These are phyloP conservation scores for Xestia sexstrigata DNA, from an alignment of 2,888 invertebrate genomes.

Conservation along the genomic window DNA sequence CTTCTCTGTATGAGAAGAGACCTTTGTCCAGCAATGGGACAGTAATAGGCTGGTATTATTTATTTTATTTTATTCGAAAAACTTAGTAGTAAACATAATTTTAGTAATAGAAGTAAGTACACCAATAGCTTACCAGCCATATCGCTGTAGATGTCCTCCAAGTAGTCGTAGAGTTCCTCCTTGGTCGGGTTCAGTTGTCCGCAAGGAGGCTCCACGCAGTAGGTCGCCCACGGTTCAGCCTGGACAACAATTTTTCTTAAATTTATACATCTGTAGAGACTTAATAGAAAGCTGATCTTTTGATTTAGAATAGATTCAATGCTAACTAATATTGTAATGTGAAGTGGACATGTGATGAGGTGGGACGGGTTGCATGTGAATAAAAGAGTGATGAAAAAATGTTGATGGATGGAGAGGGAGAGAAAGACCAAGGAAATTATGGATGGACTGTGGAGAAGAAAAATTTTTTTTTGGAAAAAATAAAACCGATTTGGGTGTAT, in stretches of 20 bases:
- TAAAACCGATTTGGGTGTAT: too few relatives aligned
- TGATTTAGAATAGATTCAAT: not conserved
- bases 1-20: too few relatives aligned
- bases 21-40: too few relatives aligned
- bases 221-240: constrained; percentile 93
- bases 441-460: too few relatives aligned
- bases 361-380: too few relatives aligned
- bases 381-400: too few relatives aligned
- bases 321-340: not conserved
- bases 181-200: constrained; percentile 95
- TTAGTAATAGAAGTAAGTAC: not conserved
- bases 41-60: too few relatives aligned
- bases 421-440: too few relatives aligned
- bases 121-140: constrained; percentile 90
- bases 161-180: constrained; percentile 92
- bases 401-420: too few relatives aligned
- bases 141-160: constrained; percentile 94
- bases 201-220: constrained; percentile 96
- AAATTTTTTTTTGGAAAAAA: too few relatives aligned
- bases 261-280: constrained; percentile 16
- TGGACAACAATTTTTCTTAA: constrained; percentile 60
- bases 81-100: not conserved
- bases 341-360: not conserved
- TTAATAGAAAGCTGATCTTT: not conserved
- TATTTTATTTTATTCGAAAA: too few relatives aligned